Evolutionary conservation across 2,888 invertebrate genomes (phyloP).

Genomic region (Mesorhabditis belari): DNA sequence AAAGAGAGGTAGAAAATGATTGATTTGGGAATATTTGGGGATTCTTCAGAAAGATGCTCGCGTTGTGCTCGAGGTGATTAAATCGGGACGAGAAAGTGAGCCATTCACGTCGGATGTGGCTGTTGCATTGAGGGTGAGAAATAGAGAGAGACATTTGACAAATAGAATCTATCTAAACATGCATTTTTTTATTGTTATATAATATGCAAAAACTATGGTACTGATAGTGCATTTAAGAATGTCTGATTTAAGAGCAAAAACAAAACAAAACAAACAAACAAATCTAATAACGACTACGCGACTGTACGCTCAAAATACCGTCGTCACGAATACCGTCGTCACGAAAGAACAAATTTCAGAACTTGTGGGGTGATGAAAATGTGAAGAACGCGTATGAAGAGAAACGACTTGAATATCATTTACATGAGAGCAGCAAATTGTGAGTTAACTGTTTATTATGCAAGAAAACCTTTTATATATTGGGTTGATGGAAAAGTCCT

Average conservation of each 20-base stretch:
- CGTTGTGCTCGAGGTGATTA: conserved; percentile 31
- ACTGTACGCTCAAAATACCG: too few relatives aligned
- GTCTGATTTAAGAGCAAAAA: conserved; percentile 1
- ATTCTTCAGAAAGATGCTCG: conserved; percentile 37
- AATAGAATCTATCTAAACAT: neutral
- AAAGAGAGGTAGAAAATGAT: conserved; percentile 22
- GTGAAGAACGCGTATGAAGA: conserved; percentile 19
- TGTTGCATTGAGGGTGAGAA: conserved; percentile 25
- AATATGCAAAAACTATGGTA: conserved; percentile 2
- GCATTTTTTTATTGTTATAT: neutral
- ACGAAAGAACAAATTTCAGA: conserved; percentile 6
- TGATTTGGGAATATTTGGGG: neutral
- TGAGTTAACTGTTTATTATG: conserved; percentile 8
- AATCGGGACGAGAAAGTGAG: conserved; percentile 33
- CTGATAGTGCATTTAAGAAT: neutral
- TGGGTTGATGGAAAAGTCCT: too few relatives aligned
- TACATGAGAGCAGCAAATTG: conserved; percentile 45
- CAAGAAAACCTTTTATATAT: neutral
- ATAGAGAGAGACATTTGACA: neutral
- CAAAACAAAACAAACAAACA: too few relatives aligned
- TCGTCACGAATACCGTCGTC: too few relatives aligned
- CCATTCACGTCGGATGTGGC: conserved; percentile 32
- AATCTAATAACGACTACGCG: too few relatives aligned
- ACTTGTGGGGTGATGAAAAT: conserved; percentile 23
- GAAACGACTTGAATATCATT: conserved; percentile 32